Base-by-base conservation (phyloP, 2,888 invertebrate genomes). In the Folsomia candida region DNA sequence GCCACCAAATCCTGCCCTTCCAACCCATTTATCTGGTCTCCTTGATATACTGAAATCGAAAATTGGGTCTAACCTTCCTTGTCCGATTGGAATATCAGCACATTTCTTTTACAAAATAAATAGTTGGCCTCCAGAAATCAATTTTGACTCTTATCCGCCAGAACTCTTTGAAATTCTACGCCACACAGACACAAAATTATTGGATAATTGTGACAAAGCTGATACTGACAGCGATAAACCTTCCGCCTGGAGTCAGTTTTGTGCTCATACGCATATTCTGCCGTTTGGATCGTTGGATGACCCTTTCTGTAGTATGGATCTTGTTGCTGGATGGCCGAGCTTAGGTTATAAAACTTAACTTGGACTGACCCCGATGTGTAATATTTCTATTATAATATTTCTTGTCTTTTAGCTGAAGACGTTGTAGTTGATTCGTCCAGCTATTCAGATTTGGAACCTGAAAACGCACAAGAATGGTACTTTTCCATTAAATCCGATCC, bases 11-110 rank as follows among this genome's bases (percentile, higher is more conserved):
- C 86, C 88, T 26, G 90, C 93, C 80, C 62, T 73, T 27, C 94
- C 91, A 81, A 89, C 89, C 79, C 91, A 94, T 84, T 86, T 98
- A 0, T 90, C 89, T 73, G 89, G 89, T 2, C 86, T 97, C 63
- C 84, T 95, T 51, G 89, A 91, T 80, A 85, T 97, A 74, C 97
- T 98, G 82, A 94, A 94, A 84, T 91, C 91, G 26, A 97, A 93
- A 87, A 88, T 91, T 81, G 88, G 90, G 87, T 57, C 88, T 86
- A 22, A 81, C 80, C 79, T 85, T 80, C 74, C 82, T 79, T 84
- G 79, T 78, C 87, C 90, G 57, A 89, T 91, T 25, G 84, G 87
- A 66, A 88, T 93, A 14, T 90, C 91, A 18, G 87, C 89, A 9
- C 88, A 91, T 81, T 89, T 91, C 81, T 90, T 90, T n/a, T 92